These are phyloP conservation scores for Microplitis demolitor DNA, from an alignment of 1,140 invertebrate species.

Conservation along the genomic window DNA sequence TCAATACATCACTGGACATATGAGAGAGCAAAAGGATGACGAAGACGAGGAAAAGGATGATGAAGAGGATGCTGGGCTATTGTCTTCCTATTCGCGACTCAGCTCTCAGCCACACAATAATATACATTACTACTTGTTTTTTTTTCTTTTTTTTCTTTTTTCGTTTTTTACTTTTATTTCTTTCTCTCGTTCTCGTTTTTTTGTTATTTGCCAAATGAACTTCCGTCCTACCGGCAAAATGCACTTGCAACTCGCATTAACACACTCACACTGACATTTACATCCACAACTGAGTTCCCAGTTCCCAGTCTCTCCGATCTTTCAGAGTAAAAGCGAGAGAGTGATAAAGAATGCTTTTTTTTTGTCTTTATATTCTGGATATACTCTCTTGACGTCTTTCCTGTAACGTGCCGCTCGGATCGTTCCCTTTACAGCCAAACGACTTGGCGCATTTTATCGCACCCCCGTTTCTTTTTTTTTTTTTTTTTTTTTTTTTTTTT, in stretches of 20 bases:
- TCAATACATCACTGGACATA: too few relatives aligned
- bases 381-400: neutral
- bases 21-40: too few relatives aligned
- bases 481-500: neutral
- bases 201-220: neutral
- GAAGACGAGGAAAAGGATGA: too few relatives aligned
- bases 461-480: constrained; percentile 1
- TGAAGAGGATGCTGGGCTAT: too few relatives aligned
- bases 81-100: too few relatives aligned
- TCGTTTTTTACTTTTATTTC: neutral
- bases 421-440: constrained; percentile 6
- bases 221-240: neutral
- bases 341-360: neutral
- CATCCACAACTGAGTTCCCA: too few relatives aligned
- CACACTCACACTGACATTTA: too few relatives aligned
- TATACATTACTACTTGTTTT: neutral
- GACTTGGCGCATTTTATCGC: constrained; percentile 11
- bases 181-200: neutral
- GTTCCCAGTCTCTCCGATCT: neutral
- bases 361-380: neutral
- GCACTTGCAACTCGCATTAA: neutral
- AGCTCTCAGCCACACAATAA: too few relatives aligned
- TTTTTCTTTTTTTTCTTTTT: constrained; percentile 7
- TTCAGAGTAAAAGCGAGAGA: neutral
- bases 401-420: constrained; percentile 9